Percentiles rank a stretch among this genome's conserved stretches.
Conservation (phyloP, 92 coral and sea anemone genomes). For the Palythoa grandiflora region DNA sequence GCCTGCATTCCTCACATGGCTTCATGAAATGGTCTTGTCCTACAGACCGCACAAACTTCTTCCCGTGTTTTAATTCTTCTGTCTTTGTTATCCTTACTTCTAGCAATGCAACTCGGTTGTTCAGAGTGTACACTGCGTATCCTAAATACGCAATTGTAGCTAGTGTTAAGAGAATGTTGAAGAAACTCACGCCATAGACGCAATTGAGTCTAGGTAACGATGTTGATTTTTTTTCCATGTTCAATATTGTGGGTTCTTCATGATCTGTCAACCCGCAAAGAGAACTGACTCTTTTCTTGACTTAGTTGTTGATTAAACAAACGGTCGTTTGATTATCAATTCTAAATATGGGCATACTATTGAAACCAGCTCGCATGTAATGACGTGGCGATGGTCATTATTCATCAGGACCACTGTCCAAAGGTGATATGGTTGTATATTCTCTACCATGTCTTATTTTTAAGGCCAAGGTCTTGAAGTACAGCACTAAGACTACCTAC, state of each 20-base stretch:
- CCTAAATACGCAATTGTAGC: background rate
- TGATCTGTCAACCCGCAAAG: too few relatives aligned
- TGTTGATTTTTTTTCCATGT: background rate
- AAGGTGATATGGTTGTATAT: too few relatives aligned
- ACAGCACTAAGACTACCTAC: too few relatives aligned
- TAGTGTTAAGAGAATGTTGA: conserved; percentile 26
- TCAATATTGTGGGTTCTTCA: background rate
- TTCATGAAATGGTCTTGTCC: background rate
- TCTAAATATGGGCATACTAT: too few relatives aligned
- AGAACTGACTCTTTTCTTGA: too few relatives aligned
- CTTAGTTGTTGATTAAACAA: too few relatives aligned
- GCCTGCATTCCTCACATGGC: conserved; percentile 15
- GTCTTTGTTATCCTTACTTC: conserved; percentile 13
- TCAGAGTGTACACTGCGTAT: conserved; percentile 15
- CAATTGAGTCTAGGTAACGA: background rate
- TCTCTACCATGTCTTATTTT: too few relatives aligned
- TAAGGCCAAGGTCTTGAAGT: too few relatives aligned
- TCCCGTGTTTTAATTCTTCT: background rate
- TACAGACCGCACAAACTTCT: conserved; percentile 4
- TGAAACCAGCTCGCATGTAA: too few relatives aligned
- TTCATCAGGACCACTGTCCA: too few relatives aligned
- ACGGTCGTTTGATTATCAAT: too few relatives aligned
- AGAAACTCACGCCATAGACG: conserved; percentile 21
- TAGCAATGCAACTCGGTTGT: background rate
- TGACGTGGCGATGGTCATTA: too few relatives aligned